A percentile compares a stretch with the other conserved stretches of the same genome.
These are phyloP conservation scores for Zygaena filipendulae DNA, from an alignment of 2,888 invertebrate genomes.

Conservation along the genomic window DNA sequence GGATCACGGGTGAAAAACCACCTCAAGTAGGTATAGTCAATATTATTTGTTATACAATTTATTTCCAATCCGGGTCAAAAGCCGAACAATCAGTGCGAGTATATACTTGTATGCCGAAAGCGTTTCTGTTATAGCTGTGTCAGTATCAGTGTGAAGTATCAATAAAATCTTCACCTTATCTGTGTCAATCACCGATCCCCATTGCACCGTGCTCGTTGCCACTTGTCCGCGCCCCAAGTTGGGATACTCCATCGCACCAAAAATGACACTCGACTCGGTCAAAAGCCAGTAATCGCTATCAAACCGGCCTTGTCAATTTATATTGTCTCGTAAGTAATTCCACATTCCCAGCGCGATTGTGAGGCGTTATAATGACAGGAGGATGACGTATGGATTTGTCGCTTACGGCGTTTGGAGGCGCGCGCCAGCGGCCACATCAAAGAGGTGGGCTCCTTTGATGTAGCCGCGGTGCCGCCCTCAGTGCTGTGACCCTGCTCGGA, in stretches of 20 bases:
- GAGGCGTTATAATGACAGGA: constrained; percentile 67
- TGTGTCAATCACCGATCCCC: too few species aligned
- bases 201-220: too few species aligned
- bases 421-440: constrained; percentile 67
- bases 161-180: not conserved
- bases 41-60: too few species aligned
- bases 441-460: constrained; percentile 67
- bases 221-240: too few species aligned
- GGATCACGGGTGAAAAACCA: too few species aligned
- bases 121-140: too few species aligned
- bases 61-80: too few species aligned
- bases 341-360: constrained; percentile 62
- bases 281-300: constrained; percentile 44
- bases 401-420: constrained; percentile 67
- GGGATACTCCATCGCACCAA: not conserved
- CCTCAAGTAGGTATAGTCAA: too few species aligned
- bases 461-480: constrained; percentile 56
- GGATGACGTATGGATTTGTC: constrained; percentile 69
- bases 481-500: constrained; percentile 24
- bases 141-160: not conserved
- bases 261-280: constrained; percentile 17
- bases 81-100: too few species aligned
- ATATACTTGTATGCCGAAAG: too few species aligned
- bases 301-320: constrained; percentile 63
- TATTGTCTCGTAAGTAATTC: constrained; percentile 66